Evolutionary conservation across 2,113 vertebrate species (phyloP).

Genomic region (Bucco capensis): DNA sequence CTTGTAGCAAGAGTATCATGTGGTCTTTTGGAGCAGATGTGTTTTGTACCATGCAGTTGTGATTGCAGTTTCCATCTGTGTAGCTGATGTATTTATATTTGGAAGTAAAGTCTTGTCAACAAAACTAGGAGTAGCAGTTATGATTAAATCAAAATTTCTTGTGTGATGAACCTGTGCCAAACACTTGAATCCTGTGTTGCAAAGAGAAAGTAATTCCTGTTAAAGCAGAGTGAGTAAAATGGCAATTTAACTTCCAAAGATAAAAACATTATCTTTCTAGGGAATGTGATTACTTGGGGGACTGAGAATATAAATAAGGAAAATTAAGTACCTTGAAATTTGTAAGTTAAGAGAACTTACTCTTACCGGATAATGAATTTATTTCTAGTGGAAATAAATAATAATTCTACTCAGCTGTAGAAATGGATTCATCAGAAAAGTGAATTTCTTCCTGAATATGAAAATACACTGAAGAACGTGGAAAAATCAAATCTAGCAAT

Average conservation of each 20-base stretch:
- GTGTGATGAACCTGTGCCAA: background rate
- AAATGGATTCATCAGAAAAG: constrained; percentile 11
- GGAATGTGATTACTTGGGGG: background rate
- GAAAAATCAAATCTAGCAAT: background rate
- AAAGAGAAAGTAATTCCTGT: background rate
- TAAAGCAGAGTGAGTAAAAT: background rate
- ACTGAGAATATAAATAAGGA: constrained; percentile 31
- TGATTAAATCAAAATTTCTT: background rate
- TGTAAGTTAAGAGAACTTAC: background rate
- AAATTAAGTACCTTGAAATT: constrained; percentile 42
- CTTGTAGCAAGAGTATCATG: background rate
- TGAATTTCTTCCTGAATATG: background rate
- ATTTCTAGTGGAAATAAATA: constrained; percentile 5
- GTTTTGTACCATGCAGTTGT: background rate
- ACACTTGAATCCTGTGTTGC: background rate
- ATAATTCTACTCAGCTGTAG: background rate
- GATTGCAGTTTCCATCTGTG: background rate
- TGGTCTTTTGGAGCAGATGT: background rate
- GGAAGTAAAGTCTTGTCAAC: background rate
- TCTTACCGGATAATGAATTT: constrained; percentile 45
- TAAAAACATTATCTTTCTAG: background rate
- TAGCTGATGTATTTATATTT: background rate
- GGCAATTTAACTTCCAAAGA: background rate
- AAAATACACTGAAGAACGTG: background rate
- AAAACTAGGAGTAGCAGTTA: background rate